Percentiles rank a stretch among this genome's conserved stretches.
Evolutionary conservation across 2,797 vertebrate genomes (phyloP).

Genomic region (Pipistrellus nathusii): DNA sequence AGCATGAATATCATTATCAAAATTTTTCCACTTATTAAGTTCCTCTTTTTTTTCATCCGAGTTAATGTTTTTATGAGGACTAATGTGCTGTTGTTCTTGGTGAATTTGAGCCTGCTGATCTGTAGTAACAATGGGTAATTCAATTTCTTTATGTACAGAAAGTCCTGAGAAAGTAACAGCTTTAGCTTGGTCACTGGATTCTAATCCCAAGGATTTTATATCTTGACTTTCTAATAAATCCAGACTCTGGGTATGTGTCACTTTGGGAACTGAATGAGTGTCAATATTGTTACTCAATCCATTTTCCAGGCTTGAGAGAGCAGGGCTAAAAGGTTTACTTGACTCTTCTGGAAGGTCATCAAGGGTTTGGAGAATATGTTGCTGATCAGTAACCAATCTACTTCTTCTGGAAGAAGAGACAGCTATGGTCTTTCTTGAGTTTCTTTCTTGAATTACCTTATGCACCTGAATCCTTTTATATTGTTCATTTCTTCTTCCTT

Average conservation of each 20-base stretch:
- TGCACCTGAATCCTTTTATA: neutral
- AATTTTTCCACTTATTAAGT: neutral
- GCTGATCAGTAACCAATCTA: neutral
- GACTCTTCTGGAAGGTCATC: slow-evolving; percentile 61
- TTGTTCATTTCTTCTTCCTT: slow-evolving; percentile 44
- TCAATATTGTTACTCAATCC: neutral
- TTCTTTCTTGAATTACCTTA: neutral
- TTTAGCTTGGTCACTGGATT: slow-evolving; percentile 44
- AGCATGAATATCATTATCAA: slow-evolving; percentile 23
- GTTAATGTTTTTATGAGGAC: slow-evolving; percentile 8
- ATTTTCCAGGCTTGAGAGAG: slow-evolving; percentile 44
- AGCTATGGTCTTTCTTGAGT: neutral
- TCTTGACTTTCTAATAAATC: slow-evolving; percentile 58
- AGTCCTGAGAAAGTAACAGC: slow-evolving; percentile 44
- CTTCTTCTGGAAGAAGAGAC: slow-evolving; percentile 16
- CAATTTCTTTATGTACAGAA: slow-evolving; percentile 66
- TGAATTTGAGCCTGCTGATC: slow-evolving; percentile 37
- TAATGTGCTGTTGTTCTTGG: neutral
- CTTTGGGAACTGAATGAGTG: slow-evolving; percentile 44
- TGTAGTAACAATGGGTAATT: slow-evolving; percentile 34
- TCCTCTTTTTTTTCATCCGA: slow-evolving; percentile 42
- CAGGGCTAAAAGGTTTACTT: neutral
- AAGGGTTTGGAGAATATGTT: slow-evolving; percentile 12
- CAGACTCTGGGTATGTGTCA: neutral
- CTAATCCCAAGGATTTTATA: slow-evolving; percentile 29